Evolutionary conservation across 2,113 vertebrate genomes (phyloP).

Genomic region (Australoheros scitulus): DNA sequence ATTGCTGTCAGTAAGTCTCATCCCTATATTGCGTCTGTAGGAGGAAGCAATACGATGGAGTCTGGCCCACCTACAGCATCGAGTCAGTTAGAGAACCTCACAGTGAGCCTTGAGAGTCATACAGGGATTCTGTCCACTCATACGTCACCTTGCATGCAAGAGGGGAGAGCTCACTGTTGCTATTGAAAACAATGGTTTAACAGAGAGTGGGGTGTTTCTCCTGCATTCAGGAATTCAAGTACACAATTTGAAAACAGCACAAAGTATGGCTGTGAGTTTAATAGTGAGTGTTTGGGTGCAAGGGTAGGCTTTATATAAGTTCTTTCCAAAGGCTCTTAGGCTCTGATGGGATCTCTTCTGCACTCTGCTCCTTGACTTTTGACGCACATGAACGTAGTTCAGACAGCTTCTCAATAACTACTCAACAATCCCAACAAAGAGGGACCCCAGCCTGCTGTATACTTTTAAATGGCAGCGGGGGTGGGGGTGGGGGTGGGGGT

Average conservation of each 20-base stretch:
- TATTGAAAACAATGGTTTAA: conserved; percentile 43
- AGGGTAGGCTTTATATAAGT: conserved; percentile 45
- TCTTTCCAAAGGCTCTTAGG: conserved; percentile 47
- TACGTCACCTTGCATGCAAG: conserved; percentile 60
- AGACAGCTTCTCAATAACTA: conserved; percentile 56
- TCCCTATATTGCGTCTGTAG: conserved; percentile 40
- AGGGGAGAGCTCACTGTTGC: conserved; percentile 30
- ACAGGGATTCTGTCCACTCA: conserved; percentile 31
- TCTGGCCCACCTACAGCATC: conserved; percentile 32
- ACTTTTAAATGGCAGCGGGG: conserved; percentile 59
- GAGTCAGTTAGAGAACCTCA: conserved; percentile 34
- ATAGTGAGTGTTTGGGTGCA: conserved; percentile 4
- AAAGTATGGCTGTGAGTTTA: conserved; percentile 17
- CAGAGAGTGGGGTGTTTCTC: conserved; percentile 29
- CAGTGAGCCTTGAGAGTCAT: conserved; percentile 43
- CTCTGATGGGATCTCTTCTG: conserved; percentile 48
- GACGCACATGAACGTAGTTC: conserved; percentile 53
- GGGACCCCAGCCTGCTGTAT: conserved; percentile 49
- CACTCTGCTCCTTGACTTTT: conserved; percentile 48
- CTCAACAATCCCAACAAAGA: conserved; percentile 58
- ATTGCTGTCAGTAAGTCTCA: conserved; percentile 49
- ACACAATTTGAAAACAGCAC: conserved; percentile 44
- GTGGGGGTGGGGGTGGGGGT: conserved; percentile 25
- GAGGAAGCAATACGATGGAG: conserved; percentile 37
- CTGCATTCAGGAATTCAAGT: conserved; percentile 32